Base-by-base conservation (phyloP, 2,113 vertebrate genomes). In the Collichthys lucidus region DNA sequence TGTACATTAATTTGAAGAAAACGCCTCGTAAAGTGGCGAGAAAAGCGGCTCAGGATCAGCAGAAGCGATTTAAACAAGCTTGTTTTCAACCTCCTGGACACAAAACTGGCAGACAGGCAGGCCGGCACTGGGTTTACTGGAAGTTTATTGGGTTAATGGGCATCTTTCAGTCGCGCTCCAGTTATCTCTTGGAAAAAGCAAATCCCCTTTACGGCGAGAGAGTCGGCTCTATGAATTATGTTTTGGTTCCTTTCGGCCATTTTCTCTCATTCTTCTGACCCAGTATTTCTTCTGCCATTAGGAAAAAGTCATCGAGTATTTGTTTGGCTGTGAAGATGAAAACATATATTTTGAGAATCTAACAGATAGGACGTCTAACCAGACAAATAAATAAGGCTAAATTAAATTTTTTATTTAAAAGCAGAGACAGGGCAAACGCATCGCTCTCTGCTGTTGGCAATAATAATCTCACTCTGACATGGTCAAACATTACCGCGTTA, bases 181-280 rank as follows among this genome's bases (percentile, higher is more conserved):
- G 73, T 86, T 86, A 60, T 67, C 56, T 74, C 73, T 60, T 46
- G 62, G 68, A 80, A 79, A 88, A 88, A 91, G 92, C 91, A 94
- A 91, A 89, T 60, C 60, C 80, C 90, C 93, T 94, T 92, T 94
- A 93, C 64, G 35, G 56, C 78, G 46, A 60, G 79, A 84, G 79
- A 84, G 77, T 44, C 35, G 61, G 63, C 53, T 81, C 26, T 5
- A 19, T 69, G 15, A 71, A 73, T 81, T 46, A 68, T 83, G 56
- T 57, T 40, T 29, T 29, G 44, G 66, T 52, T 40, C 14, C 68
- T 64, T 74, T 78, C 14, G 42, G 72, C 77, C 53, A 24, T 81
- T 77, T 83, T 64, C 49, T 68, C 56, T 56, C 4, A 29, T 40
- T 20, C 72, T 81, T 70, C 60, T 77, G 73, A 78, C 61, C 77